Base-by-base conservation (phyloP, 2,888 invertebrate species). In the Tetanocera ferruginea region DNA sequence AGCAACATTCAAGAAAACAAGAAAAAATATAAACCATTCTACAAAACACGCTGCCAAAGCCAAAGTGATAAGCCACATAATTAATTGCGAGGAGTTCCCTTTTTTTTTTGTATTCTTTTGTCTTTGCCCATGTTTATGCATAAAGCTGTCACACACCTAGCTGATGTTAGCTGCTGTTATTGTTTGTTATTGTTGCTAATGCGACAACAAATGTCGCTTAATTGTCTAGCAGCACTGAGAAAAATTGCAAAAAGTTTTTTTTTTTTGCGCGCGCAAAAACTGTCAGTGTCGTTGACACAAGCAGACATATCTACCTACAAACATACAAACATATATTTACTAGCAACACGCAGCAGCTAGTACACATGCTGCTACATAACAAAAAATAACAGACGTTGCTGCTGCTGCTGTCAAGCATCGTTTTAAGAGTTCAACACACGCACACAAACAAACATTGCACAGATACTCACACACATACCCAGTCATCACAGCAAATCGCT, bases 201-300 rank as follows among this genome's bases (percentile, higher is more conserved):
- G 80, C 76, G 78, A 77, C 78, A 78, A 79, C 80, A 80, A 80
- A 75, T 79, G 80, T 80, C 80, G 77, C 78, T 80, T 72, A 72
- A 72, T 72, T 72, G 72, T 72, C 60, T 72, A 43, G 60, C 72
- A 51, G 17, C 60, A 60, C 60, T 67, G 49, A 60, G 25, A 31
- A 72, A 72, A 52, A 70, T 25, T 52, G 28, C 25, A 23, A 72
- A 55, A 72, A 2, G 25, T 62, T 62, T 25, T 51, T 49, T 52
- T 43, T 62, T 62, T 25, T 51, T 49, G 66, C 52, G 74, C 62
- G 64, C 64, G 28, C 74, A 67, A 67, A 71, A 55, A 37, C 71
- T 75, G 55, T 31, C 75, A 66, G 52, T 49, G 75, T 75, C 67
- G 67, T 34, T 37, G 66, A 52, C 52, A 23, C 71, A 52, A 37